phyloP scores from a whole-genome alignment of 2,113 vertebrate genomes.

The Brachionichthys hirsutus region DNA sequence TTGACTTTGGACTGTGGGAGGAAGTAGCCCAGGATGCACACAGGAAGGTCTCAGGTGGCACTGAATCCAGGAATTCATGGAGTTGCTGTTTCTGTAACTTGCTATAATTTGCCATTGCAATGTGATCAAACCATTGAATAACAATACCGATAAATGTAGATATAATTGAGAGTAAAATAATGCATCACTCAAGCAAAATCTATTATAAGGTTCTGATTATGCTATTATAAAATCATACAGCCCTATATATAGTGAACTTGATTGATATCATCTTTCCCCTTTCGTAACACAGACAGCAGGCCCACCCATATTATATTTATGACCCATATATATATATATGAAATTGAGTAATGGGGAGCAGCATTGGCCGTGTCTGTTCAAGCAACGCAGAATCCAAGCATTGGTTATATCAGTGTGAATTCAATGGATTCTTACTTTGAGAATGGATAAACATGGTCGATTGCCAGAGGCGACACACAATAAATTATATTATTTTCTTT shows the following conservation, averaged over 20 bases:
- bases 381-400: constrained; percentile 11
- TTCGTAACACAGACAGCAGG: neutral
- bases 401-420: constrained; percentile 10
- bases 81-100: too few relatives aligned
- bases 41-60: too few relatives aligned
- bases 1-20: too few relatives aligned
- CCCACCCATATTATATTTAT: neutral
- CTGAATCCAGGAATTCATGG: too few relatives aligned
- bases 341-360: neutral
- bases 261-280: neutral
- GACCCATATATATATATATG: too few relatives aligned
- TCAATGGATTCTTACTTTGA: constrained; percentile 21
- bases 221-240: neutral
- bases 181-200: neutral
- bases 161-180: neutral
- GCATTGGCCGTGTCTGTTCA: neutral
- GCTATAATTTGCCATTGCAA: too few relatives aligned
- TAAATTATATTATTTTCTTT: constrained; percentile 26
- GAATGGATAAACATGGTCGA: constrained; percentile 9
- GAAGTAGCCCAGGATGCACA: too few relatives aligned
- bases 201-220: neutral
- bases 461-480: constrained; percentile 9
- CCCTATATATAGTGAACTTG: neutral
- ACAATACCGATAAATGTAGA: neutral
- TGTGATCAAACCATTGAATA: neutral